Percentiles rank a stretch among this genome's conserved stretches.
Conservation (phyloP, 2,888 invertebrate species). For the Drosophila rubida region DNA sequence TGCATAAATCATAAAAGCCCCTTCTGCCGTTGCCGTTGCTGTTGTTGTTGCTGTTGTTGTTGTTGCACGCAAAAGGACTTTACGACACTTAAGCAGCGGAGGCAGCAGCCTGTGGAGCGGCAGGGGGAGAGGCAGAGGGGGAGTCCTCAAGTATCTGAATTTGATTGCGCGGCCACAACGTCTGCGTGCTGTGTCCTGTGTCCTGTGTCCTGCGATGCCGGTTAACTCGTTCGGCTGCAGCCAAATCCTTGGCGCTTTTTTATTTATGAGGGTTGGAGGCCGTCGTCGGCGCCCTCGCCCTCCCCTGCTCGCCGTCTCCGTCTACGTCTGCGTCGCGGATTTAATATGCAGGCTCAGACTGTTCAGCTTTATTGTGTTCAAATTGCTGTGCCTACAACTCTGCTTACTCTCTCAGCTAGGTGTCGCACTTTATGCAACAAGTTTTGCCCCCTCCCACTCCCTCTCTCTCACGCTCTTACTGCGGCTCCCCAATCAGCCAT, state of each 20-base stretch:
- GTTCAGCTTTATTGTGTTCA: slow-evolving; percentile 50
- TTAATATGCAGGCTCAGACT: slow-evolving; percentile 58
- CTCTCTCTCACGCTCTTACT: background rate
- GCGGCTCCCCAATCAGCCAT: slow-evolving; percentile 6
- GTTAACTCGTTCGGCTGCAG: slow-evolving; percentile 49
- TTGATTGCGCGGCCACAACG: slow-evolving; percentile 78
- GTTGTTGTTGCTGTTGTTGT: slow-evolving; percentile 35
- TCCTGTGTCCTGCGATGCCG: background rate
- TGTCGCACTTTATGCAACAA: slow-evolving; percentile 44
- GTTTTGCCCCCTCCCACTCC: slow-evolving; percentile 11
- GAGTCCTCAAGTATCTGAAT: slow-evolving; percentile 73
- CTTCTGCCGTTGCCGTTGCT: slow-evolving; percentile 32
- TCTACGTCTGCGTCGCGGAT: slow-evolving; percentile 29
- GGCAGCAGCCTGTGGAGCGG: background rate
- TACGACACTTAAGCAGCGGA: slow-evolving; percentile 78
- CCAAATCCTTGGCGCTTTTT: slow-evolving; percentile 39
- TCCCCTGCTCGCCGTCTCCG: background rate
- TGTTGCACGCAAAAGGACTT: slow-evolving; percentile 68
- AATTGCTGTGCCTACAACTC: slow-evolving; percentile 47
- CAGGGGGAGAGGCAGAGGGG: background rate
- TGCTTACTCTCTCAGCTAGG: slow-evolving; percentile 6
- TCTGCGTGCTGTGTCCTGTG: slow-evolving; percentile 12
- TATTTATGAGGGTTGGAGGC: slow-evolving; percentile 67
- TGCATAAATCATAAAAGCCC: slow-evolving; percentile 80
- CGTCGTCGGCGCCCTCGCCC: background rate